phyloP scores from a whole-genome alignment of 2,888 invertebrate species.

The Leistus spinibarbis region DNA sequence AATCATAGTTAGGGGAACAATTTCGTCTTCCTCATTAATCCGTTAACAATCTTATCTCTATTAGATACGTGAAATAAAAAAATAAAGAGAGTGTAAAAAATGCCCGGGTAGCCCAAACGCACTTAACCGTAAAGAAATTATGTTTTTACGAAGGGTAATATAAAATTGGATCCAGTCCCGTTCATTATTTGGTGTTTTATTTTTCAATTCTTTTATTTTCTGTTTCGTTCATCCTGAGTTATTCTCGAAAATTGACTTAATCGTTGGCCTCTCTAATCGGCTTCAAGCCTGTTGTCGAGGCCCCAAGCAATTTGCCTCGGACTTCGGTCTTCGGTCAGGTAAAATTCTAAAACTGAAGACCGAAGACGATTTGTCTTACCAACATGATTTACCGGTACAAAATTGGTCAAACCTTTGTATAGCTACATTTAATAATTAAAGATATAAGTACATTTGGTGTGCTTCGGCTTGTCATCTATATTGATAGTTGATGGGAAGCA shows the following conservation, averaged over 20 bases:
- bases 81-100: background rate
- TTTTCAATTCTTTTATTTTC: background rate
- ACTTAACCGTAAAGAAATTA: slow-evolving; percentile 25
- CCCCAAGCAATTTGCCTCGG: slow-evolving; percentile 47
- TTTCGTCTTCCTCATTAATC: slow-evolving; percentile 5
- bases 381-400: background rate
- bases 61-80: background rate
- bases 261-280: slow-evolving; percentile 53
- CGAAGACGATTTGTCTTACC: background rate
- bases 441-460: too few species aligned
- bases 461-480: too few species aligned
- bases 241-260: slow-evolving; percentile 54
- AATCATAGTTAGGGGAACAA: too few species aligned
- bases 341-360: background rate
- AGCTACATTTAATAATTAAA: too few species aligned
- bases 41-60: background rate
- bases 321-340: too few species aligned
- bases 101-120: background rate
- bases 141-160: slow-evolving; percentile 46
- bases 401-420: background rate
- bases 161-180: slow-evolving; percentile 53
- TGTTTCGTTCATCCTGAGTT: slow-evolving; percentile 46
- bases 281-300: slow-evolving; percentile 41
- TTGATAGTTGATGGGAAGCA: too few species aligned
- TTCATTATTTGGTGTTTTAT: background rate